Conservation (phyloP, 2,113 vertebrate genomes). For the Chlorodrepanis virens region DNA sequence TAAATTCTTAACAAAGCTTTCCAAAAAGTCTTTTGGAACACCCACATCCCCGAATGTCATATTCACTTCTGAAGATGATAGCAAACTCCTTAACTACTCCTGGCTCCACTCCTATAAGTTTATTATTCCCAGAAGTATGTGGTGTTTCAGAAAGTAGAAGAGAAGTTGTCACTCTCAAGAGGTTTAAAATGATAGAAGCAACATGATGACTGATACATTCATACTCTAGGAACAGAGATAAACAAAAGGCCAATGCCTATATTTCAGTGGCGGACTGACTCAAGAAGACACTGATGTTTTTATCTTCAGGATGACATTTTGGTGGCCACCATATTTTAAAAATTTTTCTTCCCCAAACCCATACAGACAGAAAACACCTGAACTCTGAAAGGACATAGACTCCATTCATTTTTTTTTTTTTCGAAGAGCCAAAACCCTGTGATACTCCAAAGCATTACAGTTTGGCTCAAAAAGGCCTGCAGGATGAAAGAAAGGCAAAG, state of each 20-base stretch:
- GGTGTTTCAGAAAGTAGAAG: neutral
- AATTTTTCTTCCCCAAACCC: fast-evolving
- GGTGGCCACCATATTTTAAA: neutral
- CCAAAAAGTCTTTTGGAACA: neutral
- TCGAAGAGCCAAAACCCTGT: neutral
- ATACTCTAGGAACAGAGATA: neutral
- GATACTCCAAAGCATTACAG: neutral
- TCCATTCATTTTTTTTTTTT: neutral
- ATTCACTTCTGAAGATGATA: neutral
- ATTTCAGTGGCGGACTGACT: neutral
- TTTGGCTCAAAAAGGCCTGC: neutral
- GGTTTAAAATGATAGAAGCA: neutral
- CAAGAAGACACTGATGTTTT: neutral
- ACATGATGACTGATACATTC: neutral
- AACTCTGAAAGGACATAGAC: neutral
- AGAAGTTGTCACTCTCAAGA: neutral
- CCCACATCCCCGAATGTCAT: neutral
- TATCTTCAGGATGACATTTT: neutral
- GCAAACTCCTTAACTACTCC: neutral
- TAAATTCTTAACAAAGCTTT: neutral
- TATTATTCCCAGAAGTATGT: neutral
- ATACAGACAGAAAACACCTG: neutral
- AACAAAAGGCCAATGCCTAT: neutral
- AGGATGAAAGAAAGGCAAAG: neutral
- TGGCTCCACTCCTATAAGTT: neutral